Conservation (phyloP, 2,113 vertebrate species). For the Nestor notabilis region DNA sequence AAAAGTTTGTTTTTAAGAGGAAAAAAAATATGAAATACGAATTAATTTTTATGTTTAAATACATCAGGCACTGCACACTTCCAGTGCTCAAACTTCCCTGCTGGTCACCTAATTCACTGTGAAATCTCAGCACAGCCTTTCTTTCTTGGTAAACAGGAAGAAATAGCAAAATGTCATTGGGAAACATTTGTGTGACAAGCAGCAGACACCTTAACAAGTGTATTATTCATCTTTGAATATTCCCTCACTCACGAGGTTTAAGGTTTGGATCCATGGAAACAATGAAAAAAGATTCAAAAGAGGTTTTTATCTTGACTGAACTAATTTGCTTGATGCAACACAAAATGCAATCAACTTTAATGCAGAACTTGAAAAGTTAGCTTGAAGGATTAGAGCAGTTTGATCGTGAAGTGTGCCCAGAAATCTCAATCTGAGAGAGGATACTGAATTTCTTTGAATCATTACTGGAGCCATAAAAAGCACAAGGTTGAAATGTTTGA, state of each 20-base stretch:
- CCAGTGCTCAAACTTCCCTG: neutral
- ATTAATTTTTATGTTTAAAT: neutral
- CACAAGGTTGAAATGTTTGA: slow-evolving; percentile 39
- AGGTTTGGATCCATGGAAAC: neutral
- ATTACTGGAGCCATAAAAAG: slow-evolving; percentile 44
- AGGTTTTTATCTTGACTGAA: neutral
- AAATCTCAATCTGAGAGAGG: slow-evolving; percentile 37
- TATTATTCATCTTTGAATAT: neutral
- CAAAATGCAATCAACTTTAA: slow-evolving; percentile 32
- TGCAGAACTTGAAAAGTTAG: slow-evolving; percentile 63
- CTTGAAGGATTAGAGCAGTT: slow-evolving; percentile 37
- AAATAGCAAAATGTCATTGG: neutral
- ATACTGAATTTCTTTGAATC: slow-evolving; percentile 44
- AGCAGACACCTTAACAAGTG: neutral
- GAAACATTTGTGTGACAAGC: neutral
- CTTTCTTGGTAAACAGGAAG: neutral
- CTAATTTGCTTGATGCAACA: neutral
- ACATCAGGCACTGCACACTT: neutral
- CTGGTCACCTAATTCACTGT: fast-evolving
- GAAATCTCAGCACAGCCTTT: neutral
- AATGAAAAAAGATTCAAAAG: neutral
- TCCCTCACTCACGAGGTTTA: neutral
- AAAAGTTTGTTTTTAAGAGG: neutral
- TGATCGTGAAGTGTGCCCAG: slow-evolving; percentile 16
- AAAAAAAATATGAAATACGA: neutral